Evolutionary conservation across 2,888 invertebrate genomes (phyloP).

Genomic region (Drosophila percnosoma): DNA sequence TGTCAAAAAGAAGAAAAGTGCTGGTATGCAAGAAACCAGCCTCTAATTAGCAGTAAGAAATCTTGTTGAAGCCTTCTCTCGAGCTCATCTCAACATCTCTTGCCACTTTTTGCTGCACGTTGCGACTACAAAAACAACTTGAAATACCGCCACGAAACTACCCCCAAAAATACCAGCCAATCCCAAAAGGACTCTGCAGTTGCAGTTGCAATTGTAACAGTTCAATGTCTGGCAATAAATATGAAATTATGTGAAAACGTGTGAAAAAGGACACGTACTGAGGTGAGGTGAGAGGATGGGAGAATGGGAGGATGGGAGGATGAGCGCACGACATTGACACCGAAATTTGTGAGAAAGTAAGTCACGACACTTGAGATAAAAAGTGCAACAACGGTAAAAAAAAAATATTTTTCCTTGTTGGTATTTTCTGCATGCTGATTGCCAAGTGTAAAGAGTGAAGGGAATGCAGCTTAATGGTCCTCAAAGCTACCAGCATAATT

Average conservation of each 20-base stretch:
- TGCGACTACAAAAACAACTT: conserved; percentile 24
- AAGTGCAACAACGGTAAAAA: conserved; percentile 27
- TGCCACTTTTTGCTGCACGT: conserved; percentile 29
- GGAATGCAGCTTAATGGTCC: conserved; percentile 34
- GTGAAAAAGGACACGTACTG: conserved; percentile 14
- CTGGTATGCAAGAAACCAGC: conserved; percentile 9
- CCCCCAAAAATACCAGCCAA: not conserved
- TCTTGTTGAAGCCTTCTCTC: conserved; percentile 29
- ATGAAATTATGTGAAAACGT: conserved; percentile 61
- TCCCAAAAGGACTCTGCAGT: conserved; percentile 7
- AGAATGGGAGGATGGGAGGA: not conserved
- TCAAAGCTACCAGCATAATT: conserved; percentile 52
- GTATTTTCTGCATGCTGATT: conserved; percentile 9
- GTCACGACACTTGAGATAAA: conserved; percentile 42
- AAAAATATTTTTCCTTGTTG: not conserved
- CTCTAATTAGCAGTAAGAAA: conserved; percentile 54
- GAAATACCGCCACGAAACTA: conserved; percentile 12
- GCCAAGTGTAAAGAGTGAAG: conserved; percentile 4
- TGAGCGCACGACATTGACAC: conserved; percentile 60
- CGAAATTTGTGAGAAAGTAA: conserved; percentile 60
- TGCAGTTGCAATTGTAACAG: conserved; percentile 43
- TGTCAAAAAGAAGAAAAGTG: conserved; percentile 36
- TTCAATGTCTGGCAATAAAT: conserved; percentile 71
- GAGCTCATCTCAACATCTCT: conserved; percentile 18
- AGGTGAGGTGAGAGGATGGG: not conserved